Conservation (phyloP, 2,113 vertebrate species). For the Ranitomeya variabilis region DNA sequence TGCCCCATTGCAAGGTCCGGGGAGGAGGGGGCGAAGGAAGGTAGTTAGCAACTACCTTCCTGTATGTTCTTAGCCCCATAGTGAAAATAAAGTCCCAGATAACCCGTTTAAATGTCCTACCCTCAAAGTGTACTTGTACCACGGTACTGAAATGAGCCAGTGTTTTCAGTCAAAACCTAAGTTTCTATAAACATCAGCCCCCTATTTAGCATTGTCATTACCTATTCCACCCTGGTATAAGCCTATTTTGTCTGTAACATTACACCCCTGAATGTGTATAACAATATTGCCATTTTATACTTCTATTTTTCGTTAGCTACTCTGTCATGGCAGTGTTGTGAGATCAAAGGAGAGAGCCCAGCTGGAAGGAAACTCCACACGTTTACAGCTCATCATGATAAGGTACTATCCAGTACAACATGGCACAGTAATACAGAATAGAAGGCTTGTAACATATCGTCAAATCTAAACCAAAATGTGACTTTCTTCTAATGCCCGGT, state of each 20-base stretch:
- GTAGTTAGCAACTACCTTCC: too few species aligned
- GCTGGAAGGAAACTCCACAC: conserved; percentile 65
- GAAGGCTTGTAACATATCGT: not conserved
- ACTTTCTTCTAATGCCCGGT: not conserved
- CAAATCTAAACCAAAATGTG: not conserved
- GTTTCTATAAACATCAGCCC: not conserved
- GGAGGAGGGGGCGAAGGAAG: too few species aligned
- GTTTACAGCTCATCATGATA: conserved; percentile 72
- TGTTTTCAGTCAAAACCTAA: not conserved
- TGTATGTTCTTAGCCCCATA: too few species aligned
- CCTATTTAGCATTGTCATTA: not conserved
- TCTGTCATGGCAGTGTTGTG: conserved; percentile 69
- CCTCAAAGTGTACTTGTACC: too few species aligned
- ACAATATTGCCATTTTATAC: not conserved
- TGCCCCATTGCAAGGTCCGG: too few species aligned
- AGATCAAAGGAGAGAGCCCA: conserved; percentile 72
- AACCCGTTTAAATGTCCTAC: too few species aligned
- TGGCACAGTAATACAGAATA: not conserved
- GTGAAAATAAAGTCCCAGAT: too few species aligned
- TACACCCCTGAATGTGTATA: not conserved
- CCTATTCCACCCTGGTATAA: not conserved
- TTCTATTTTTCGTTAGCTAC: conserved; percentile 61
- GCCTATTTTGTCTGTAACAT: not conserved
- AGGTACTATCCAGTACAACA: conserved; percentile 62
- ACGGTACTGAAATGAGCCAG: too few species aligned